Evolutionary conservation across 2,797 vertebrate species (phyloP).

Genomic region (Podarcis lilfordi): DNA sequence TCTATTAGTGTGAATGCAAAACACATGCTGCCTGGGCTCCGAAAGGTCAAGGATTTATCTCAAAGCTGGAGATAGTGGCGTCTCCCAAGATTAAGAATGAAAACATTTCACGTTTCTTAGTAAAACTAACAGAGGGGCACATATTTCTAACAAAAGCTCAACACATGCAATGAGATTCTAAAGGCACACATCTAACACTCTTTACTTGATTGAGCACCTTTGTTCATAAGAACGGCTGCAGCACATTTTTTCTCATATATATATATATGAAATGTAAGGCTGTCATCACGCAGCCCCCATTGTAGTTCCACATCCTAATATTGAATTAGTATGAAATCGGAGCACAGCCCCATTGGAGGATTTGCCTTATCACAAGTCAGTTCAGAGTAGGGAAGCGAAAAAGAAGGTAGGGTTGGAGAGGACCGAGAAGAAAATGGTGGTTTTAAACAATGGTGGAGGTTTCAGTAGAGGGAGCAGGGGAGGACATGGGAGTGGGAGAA

Average conservation of each 20-base stretch:
- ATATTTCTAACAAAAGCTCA: not conserved
- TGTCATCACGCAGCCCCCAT: too few species aligned
- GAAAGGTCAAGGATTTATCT: conserved; percentile 3
- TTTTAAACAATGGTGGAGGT: too few species aligned
- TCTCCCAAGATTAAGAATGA: conserved; percentile 37
- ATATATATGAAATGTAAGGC: too few species aligned
- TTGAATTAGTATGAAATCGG: too few species aligned
- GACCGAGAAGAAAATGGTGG: too few species aligned
- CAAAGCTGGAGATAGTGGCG: not conserved
- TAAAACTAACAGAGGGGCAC: not conserved
- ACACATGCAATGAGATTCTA: accelerated
- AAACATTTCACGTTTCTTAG: conserved; percentile 23
- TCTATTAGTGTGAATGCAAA: conserved; percentile 32
- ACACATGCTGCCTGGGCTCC: conserved; percentile 3
- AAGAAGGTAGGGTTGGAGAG: too few species aligned
- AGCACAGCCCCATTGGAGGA: too few species aligned
- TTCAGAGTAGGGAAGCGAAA: too few species aligned
- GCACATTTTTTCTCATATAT: not conserved
- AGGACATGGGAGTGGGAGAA: too few species aligned
- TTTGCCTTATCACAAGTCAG: too few species aligned
- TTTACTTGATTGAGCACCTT: not conserved
- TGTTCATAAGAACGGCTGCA: accelerated
- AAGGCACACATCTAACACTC: not conserved
- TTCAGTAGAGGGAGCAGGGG: too few species aligned
- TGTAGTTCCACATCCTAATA: too few species aligned